Conservation (phyloP, 1,140 invertebrate species). For the Cydia amplana region DNA sequence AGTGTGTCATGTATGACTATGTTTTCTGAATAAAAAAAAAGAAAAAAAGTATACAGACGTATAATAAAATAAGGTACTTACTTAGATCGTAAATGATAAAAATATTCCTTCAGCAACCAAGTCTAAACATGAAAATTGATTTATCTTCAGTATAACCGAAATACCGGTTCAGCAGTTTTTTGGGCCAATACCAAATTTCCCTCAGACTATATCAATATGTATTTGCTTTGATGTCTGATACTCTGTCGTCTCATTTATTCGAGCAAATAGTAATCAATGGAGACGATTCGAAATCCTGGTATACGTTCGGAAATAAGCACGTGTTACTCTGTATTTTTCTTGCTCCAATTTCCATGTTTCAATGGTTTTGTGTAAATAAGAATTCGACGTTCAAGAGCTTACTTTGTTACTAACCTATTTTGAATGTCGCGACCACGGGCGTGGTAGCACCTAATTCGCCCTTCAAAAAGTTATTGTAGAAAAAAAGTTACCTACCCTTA, state of each 20-base stretch:
- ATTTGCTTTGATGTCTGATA: conserved; percentile 9
- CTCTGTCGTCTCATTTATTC: background rate
- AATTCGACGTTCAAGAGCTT: background rate
- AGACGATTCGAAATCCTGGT: background rate
- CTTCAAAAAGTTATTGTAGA: too few species aligned
- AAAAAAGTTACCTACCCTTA: too few species aligned
- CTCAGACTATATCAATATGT: background rate
- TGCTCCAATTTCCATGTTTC: background rate
- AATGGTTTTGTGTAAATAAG: background rate
- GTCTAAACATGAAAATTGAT: too few species aligned
- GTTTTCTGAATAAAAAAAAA: too few species aligned
- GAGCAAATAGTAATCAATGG: conserved; percentile 25
- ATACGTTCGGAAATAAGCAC: background rate
- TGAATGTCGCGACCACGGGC: too few species aligned
- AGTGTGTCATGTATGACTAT: too few species aligned
- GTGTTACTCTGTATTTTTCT: conserved; percentile 1
- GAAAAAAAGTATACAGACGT: too few species aligned
- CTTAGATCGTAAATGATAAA: background rate
- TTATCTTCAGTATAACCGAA: background rate
- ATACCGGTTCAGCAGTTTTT: conserved; percentile 2
- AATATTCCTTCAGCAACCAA: too few species aligned
- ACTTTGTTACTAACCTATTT: background rate
- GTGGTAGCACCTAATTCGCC: too few species aligned
- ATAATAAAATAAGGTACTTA: too few species aligned
- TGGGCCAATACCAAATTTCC: background rate